Base-by-base conservation (phyloP, 2,797 vertebrate genomes). In the Macrochelys suwanniensis region DNA sequence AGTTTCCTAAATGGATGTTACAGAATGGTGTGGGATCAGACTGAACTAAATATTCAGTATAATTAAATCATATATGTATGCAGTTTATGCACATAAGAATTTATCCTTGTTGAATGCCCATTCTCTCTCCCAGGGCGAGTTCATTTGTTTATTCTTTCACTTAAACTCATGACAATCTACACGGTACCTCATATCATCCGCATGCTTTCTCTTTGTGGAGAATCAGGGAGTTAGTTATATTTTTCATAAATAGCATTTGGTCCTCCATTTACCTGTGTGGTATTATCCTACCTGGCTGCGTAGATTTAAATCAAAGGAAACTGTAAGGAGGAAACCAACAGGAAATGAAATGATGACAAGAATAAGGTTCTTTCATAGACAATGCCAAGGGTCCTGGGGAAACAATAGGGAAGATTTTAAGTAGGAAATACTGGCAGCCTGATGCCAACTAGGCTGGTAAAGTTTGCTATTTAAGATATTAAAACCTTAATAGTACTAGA, bases 131-230 rank as follows among this genome's bases (percentile, higher is more conserved):
- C 13, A 21, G 61, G 42, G 56, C 47, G 15, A 26, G 3, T 25
- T 92, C 7, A 2, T 15, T 90, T 83, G 4, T 25, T 81, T 78
- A 5, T 54, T 78, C 8, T 17, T 25, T 84, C 61, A 37, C 31
- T 71, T 31, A 37, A 89, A 50, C 47, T 89, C 50, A 59, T 28
- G 57, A 74, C 57, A 53, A 7, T 8, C 2, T 25, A 3, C 6
- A 4, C 50, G 68, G 11, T 5, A 59, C 28, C 6, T 84, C n/a
- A 45, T 47, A 6, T 33, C 61, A 6, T 31, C 37, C 78, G 26
- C 0, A 0, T 45, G 21, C n/a, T 76, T 3, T 1, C 17, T 82
- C 23, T 51, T 3, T 5, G 8, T 71, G 50, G 71, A 89, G 51
- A 13, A 12, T 3, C 1, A 13, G 85, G 31, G 86, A 28, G 51